A percentile compares a stretch with the other conserved stretches of the same genome.
phyloP scores from a whole-genome alignment of 2,113 vertebrate genomes.

The Carettochelys insculpta region DNA sequence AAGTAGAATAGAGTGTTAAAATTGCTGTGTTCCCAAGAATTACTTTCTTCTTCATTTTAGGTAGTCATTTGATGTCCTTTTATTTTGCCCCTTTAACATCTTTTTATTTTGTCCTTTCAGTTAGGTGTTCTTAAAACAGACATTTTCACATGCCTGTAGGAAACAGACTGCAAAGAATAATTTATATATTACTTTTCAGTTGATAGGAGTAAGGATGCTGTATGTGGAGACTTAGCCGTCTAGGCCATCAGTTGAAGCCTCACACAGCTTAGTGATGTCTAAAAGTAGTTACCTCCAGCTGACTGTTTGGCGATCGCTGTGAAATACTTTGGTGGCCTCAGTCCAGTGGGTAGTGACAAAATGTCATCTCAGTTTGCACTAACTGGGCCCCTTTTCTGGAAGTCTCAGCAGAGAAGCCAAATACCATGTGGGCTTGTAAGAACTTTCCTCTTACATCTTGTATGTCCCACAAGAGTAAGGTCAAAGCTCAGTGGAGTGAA shows the following conservation, averaged over 20 bases:
- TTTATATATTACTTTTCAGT: neutral
- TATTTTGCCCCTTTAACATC: neutral
- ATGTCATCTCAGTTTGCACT: neutral
- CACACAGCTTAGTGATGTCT: neutral
- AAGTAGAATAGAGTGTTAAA: slow-evolving; percentile 31
- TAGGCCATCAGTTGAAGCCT: neutral
- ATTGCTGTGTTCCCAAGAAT: slow-evolving; percentile 8
- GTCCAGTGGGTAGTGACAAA: neutral
- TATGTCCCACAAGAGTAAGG: neutral
- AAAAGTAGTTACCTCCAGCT: neutral
- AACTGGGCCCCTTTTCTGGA: neutral
- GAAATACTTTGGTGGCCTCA: neutral
- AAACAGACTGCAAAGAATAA: neutral
- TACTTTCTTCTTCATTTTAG: neutral
- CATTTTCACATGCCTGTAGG: neutral
- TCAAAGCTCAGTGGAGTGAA: neutral
- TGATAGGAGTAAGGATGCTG: neutral
- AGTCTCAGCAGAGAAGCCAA: neutral
- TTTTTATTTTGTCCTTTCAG: neutral
- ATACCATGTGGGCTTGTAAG: neutral
- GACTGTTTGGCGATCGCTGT: neutral
- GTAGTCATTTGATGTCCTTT: neutral
- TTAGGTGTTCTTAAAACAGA: neutral
- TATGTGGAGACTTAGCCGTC: neutral
- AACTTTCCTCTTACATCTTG: neutral